phyloP scores from a whole-genome alignment of 2,113 vertebrate species.

The Grammatotria lemairii region DNA sequence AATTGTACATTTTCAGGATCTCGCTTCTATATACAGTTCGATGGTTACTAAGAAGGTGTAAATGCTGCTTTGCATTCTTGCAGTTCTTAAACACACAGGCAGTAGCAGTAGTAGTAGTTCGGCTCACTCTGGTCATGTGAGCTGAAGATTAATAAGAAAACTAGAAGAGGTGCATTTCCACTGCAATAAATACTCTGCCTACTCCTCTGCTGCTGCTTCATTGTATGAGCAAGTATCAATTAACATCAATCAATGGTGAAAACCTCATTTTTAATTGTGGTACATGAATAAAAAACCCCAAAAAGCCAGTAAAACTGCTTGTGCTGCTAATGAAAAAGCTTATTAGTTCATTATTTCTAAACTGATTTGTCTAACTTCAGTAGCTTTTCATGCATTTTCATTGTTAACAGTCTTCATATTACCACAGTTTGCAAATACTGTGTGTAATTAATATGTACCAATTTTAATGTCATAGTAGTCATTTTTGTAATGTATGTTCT shows the following conservation, averaged over 20 bases:
- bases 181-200: neutral
- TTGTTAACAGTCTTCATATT: neutral
- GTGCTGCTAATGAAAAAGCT: neutral
- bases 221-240: neutral
- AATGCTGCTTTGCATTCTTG: neutral
- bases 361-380: neutral
- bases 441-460: neutral
- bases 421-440: neutral
- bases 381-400: neutral
- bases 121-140: neutral
- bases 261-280: neutral
- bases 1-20: neutral
- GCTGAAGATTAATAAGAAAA: neutral
- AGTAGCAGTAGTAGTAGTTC: neutral
- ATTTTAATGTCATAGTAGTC: neutral
- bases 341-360: fast-evolving
- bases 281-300: fast-evolving
- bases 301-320: neutral
- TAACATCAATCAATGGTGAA: neutral
- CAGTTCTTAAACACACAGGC: neutral
- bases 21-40: neutral
- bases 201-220: neutral
- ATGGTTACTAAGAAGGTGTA: neutral
- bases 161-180: neutral
- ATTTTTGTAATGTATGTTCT: neutral